A percentile compares a stretch with the other conserved stretches of the same genome.
Evolutionary conservation across 2,888 invertebrate genomes (phyloP).

Genomic region (Protodeltote pygarga): DNA sequence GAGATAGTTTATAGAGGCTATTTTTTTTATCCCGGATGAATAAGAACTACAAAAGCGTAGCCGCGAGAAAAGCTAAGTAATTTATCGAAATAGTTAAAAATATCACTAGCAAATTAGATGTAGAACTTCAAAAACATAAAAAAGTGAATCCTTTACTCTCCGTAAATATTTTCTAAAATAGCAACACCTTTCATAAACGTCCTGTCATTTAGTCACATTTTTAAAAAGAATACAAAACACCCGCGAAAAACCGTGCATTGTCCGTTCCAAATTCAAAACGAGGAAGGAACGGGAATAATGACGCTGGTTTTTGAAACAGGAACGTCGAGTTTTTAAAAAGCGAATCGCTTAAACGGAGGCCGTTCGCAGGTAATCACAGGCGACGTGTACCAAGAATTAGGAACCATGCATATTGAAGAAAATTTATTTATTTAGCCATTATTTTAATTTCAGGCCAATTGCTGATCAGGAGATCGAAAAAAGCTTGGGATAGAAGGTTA

Average conservation of each 20-base stretch:
- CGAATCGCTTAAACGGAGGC: slow-evolving; percentile 84
- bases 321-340: slow-evolving; percentile 82
- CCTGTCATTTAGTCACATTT: slow-evolving; percentile 68
- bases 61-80: too few relatives aligned
- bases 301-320: slow-evolving; percentile 80
- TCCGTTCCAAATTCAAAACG: slow-evolving; percentile 82
- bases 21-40: too few relatives aligned
- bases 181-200: slow-evolving; percentile 70
- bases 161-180: slow-evolving; percentile 8
- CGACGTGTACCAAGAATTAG: slow-evolving; percentile 70
- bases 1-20: too few relatives aligned
- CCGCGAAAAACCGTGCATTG: slow-evolving; percentile 75
- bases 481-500: too few relatives aligned
- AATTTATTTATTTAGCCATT: not conserved
- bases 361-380: slow-evolving; percentile 85
- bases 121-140: too few relatives aligned
- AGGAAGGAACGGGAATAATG: slow-evolving; percentile 84
- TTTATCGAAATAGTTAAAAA: too few relatives aligned
- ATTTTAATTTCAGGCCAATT: too few relatives aligned
- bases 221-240: slow-evolving; percentile 56
- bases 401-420: slow-evolving; percentile 48
- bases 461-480: too few relatives aligned
- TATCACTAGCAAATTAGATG: too few relatives aligned
- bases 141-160: not conserved
- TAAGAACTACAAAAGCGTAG: too few relatives aligned